A percentile compares a stretch with the other conserved stretches of the same genome.
phyloP scores from a whole-genome alignment of 2,113 vertebrate genomes.

The Prochilodus magdalenae region DNA sequence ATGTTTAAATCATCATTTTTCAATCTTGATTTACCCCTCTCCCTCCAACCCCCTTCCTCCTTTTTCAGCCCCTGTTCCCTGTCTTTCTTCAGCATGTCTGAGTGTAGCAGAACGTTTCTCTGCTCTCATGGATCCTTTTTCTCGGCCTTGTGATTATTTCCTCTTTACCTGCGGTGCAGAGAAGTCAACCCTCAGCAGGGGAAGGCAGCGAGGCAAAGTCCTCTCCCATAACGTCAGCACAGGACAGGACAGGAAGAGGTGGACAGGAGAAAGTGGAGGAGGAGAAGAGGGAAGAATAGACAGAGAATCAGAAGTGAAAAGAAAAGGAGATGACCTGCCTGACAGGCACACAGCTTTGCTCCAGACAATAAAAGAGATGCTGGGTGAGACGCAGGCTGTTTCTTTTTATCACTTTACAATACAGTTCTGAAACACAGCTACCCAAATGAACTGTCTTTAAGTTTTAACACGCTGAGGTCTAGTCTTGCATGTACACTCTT shows the following conservation, averaged over 20 bases:
- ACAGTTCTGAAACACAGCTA: background rate
- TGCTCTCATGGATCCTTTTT: slow-evolving; percentile 74
- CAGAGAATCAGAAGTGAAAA: background rate
- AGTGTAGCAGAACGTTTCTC: slow-evolving; percentile 67
- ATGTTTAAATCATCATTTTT: no score
- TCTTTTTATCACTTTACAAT: background rate
- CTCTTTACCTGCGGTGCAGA: slow-evolving; percentile 72
- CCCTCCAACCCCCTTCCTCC: background rate
- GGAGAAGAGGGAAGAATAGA: slow-evolving; percentile 27
- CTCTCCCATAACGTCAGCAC: slow-evolving; percentile 43
- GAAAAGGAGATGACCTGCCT: background rate
- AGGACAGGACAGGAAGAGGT: background rate
- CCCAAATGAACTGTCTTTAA: background rate
- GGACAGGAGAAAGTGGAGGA: slow-evolving; percentile 13
- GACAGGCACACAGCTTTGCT: slow-evolving; percentile 55
- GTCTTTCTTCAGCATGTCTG: slow-evolving; percentile 70
- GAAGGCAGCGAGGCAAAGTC: slow-evolving; percentile 53
- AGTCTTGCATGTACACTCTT: background rate
- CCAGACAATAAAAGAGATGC: slow-evolving; percentile 67
- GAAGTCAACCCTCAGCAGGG: slow-evolving; percentile 37
- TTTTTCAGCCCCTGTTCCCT: slow-evolving; percentile 62
- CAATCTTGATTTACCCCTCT: no score
- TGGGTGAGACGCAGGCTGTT: slow-evolving; percentile 65
- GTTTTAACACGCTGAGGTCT: background rate
- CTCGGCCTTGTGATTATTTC: slow-evolving; percentile 78